A percentile compares a stretch with the other conserved stretches of the same genome.
Conservation (phyloP, 2,797 vertebrate genomes). For the Threskiornis aethiopicus region DNA sequence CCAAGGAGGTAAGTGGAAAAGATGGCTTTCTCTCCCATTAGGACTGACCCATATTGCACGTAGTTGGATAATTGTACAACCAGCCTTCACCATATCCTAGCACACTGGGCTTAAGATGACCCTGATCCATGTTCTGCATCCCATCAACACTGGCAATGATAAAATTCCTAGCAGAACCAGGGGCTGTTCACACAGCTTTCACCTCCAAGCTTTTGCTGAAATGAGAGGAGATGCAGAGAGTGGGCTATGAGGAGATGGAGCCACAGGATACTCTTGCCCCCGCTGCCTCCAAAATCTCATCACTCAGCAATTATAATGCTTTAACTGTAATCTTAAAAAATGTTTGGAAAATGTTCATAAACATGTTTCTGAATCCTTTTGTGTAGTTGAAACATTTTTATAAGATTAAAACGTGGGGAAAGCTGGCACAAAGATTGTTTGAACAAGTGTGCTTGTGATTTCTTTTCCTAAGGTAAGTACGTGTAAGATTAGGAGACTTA, state of each 20-base stretch:
- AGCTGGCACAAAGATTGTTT: slow-evolving; percentile 62
- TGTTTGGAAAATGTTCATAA: slow-evolving; percentile 71
- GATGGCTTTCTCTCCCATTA: not conserved
- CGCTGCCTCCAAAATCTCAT: not conserved
- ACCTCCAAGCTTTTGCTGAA: not conserved
- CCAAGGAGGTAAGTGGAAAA: not conserved
- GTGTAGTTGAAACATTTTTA: slow-evolving; percentile 65
- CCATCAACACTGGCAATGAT: not conserved
- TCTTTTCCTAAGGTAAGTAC: slow-evolving; percentile 57
- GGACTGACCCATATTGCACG: not conserved
- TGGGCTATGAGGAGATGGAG: not conserved
- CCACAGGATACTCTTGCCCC: not conserved
- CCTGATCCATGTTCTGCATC: not conserved
- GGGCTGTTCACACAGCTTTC: not conserved
- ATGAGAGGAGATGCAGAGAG: not conserved
- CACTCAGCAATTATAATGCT: not conserved
- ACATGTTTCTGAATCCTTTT: slow-evolving; percentile 60
- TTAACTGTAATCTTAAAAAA: slow-evolving; percentile 60
- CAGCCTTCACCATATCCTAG: not conserved
- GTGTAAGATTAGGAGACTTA: slow-evolving; percentile 40
- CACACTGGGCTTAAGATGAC: not conserved
- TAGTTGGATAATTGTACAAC: not conserved
- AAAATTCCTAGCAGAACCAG: not conserved
- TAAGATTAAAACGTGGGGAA: slow-evolving; percentile 63
- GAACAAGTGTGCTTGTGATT: slow-evolving; percentile 61